Evolutionary conservation across 2,113 vertebrate species (phyloP).

Genomic region (Nothocercus nigrocapillus): DNA sequence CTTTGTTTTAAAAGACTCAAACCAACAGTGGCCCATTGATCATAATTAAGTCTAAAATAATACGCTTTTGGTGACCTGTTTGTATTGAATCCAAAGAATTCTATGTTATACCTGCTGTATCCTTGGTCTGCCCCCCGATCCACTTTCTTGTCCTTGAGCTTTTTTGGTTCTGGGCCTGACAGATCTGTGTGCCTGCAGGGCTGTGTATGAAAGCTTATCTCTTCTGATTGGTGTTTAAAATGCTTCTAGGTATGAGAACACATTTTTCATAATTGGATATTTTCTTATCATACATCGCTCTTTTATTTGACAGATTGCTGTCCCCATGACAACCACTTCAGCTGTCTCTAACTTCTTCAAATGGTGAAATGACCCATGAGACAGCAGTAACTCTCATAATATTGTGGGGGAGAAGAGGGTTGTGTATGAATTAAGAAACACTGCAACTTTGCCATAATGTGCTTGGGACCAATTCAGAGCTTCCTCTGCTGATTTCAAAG

Average conservation of each 20-base stretch:
- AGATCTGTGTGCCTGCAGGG: not conserved
- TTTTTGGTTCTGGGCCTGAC: not conserved
- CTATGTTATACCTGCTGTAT: not conserved
- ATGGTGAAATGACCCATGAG: not conserved
- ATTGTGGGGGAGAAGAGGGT: not conserved
- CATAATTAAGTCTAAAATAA: constrained; percentile 67
- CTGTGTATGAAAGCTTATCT: not conserved
- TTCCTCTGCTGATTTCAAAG: not conserved
- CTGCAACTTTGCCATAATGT: not conserved
- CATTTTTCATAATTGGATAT: not conserved
- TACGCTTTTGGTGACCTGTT: constrained; percentile 51
- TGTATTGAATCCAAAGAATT: constrained; percentile 31
- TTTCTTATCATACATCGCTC: not conserved
- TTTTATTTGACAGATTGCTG: not conserved
- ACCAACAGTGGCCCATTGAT: constrained; percentile 63
- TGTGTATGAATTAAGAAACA: not conserved
- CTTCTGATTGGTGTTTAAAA: not conserved
- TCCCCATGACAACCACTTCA: not conserved
- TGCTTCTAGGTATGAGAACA: not conserved
- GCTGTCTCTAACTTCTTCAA: not conserved
- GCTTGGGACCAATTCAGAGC: not conserved
- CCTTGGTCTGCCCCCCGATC: not conserved
- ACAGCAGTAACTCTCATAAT: not conserved
- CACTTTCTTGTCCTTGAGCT: constrained; percentile 25
- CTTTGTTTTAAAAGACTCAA: constrained; percentile 66